Evolutionary conservation across 2,113 vertebrate species (phyloP), one percentile per base, ranked within the genome.

Genomic region (Cololabis saira): DNA sequence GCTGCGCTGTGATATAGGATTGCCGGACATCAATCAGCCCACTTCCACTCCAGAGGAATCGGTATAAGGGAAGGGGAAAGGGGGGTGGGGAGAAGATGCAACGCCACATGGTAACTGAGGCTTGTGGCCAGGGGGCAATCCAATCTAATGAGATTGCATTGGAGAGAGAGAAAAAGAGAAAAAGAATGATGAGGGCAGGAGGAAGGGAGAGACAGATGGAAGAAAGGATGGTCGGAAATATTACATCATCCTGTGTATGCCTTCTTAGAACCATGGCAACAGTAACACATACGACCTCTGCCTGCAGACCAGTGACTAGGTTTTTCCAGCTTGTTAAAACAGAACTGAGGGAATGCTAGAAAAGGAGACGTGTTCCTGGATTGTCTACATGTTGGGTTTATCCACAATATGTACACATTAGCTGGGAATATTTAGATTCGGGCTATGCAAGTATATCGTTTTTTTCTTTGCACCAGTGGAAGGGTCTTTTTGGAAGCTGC

Each of bases 21-120:
- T 88, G 91, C 90, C 66, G 86, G 86, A 91, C 90, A 91, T 93
- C 89, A 92, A 90, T 92, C 88, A 92, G 83, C 73, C 80, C 71
- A 81, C 67, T 87, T 86, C 87, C 76, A 86, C 78, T 84, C 77
- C 61, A 59, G 70, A 87, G 85, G 85, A 83, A 78, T 83, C 41
- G 16, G 78, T 74, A 66, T 51, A 79, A 78, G 50, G 41, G 52
- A 33, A 40, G 44, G 41, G 52, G 52, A 45, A 24, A 19, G 19
- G 60, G 62, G 49, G 63, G 47, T 37, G 61, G 76, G 61, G 67
- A 24, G 67, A 66, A 80, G 81, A 69, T 71, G 73, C 67, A 61
- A 56, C 64, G 42, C 77, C 87, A 89, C 84, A 88, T 89, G 86
- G 87, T 78, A 64, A 80, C 83, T 66, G 82, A 75, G 74, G 84